Percentiles rank a stretch among this genome's conserved stretches.
phyloP scores from a whole-genome alignment of 2,113 vertebrate species.

The Parotia lawesii region DNA sequence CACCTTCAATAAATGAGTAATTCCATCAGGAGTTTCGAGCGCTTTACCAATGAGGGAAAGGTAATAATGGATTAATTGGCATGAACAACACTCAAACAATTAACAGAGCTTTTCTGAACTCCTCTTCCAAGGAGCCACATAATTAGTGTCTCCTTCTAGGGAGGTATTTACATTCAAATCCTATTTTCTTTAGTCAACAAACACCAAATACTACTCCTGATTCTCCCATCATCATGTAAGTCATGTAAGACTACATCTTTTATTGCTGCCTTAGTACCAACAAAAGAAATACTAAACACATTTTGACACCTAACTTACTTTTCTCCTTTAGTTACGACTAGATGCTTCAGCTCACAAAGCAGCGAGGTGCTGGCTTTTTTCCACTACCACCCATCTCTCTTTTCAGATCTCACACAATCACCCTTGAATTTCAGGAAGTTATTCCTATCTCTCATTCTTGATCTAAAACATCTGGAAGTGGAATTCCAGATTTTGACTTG shows the following conservation, averaged over 20 bases:
- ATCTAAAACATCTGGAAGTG: conserved; percentile 43
- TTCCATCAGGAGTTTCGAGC: neutral
- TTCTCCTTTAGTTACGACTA: neutral
- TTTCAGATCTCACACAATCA: neutral
- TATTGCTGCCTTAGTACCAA: neutral
- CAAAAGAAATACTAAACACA: neutral
- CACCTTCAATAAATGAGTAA: neutral
- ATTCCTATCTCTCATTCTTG: conserved; percentile 1
- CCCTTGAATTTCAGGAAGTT: neutral
- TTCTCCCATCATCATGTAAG: neutral
- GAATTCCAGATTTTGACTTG: conserved; percentile 29
- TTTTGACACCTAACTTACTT: neutral
- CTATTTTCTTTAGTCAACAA: neutral
- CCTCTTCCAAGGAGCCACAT: neutral
- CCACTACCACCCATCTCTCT: neutral
- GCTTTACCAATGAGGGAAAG: neutral
- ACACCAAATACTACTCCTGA: neutral
- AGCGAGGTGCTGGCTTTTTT: neutral
- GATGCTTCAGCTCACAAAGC: neutral
- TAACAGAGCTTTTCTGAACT: neutral
- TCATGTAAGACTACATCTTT: neutral
- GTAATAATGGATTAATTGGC: neutral
- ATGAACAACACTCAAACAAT: neutral
- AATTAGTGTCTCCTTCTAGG: neutral
- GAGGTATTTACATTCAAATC: neutral